Evolutionary conservation across 2,113 vertebrate species (phyloP).

Genomic region (Myrmecobius fasciatus): DNA sequence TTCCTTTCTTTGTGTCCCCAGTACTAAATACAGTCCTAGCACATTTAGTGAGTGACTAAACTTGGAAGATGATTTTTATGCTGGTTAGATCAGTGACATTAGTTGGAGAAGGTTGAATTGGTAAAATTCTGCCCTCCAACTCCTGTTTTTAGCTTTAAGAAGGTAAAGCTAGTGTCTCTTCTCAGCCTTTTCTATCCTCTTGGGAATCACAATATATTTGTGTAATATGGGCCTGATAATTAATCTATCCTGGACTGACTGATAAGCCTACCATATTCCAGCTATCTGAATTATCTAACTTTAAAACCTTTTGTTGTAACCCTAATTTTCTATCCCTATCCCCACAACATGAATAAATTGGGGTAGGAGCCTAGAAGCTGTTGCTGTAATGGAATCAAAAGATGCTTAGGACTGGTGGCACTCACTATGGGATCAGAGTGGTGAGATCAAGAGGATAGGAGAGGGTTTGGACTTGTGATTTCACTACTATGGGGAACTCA

Average conservation of each 20-base stretch:
- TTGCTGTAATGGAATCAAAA: slow-evolving; percentile 11
- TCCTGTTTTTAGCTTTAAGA: background rate
- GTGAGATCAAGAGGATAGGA: background rate
- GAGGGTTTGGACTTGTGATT: background rate
- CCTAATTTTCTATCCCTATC: background rate
- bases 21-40: background rate
- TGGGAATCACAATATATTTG: background rate
- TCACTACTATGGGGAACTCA: background rate
- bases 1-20: background rate
- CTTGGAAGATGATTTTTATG: background rate
- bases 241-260: background rate
- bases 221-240: background rate
- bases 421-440: background rate
- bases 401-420: background rate
- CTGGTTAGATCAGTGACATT: background rate
- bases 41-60: background rate
- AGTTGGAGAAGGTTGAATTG: background rate
- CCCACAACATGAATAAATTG: background rate
- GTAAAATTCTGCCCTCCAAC: background rate
- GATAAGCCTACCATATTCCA: background rate
- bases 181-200: background rate
- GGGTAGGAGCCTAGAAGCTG: slow-evolving; percentile 26
- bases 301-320: background rate
- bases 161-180: background rate
- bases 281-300: background rate